Evolutionary conservation across 2,113 vertebrate genomes (phyloP).

Genomic region (Neodontobutis hainanensis): DNA sequence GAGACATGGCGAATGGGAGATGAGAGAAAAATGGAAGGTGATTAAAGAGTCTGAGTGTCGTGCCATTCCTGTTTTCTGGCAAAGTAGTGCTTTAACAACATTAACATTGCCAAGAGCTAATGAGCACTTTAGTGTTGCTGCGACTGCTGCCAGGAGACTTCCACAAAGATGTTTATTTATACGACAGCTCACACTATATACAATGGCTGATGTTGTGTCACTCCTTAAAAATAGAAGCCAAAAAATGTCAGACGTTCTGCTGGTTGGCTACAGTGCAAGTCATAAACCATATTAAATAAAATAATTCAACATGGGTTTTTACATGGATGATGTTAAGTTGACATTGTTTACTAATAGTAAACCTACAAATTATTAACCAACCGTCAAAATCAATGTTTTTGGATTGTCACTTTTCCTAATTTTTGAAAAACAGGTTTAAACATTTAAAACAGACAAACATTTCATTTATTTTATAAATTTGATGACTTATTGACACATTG

Average conservation of each 20-base stretch:
- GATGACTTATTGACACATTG: too few species aligned
- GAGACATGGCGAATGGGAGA: constrained; percentile 14
- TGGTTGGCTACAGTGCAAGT: too few species aligned
- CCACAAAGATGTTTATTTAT: constrained; percentile 3
- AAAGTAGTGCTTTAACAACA: constrained; percentile 36
- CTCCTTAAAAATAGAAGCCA: background rate
- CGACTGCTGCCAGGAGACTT: constrained; percentile 30
- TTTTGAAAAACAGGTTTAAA: too few species aligned
- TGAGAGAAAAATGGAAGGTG: constrained; percentile 31
- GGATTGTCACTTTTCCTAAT: too few species aligned
- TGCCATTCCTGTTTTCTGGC: constrained; percentile 59
- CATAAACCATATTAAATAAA: too few species aligned
- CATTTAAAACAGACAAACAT: too few species aligned
- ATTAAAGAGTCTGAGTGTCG: constrained; percentile 40
- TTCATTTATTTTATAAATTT: too few species aligned
- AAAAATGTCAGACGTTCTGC: background rate
- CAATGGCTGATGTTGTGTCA: background rate
- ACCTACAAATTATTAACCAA: too few species aligned
- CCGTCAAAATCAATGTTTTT: too few species aligned
- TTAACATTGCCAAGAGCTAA: constrained; percentile 69
- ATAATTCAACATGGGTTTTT: too few species aligned
- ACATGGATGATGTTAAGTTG: too few species aligned
- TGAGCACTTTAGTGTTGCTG: constrained; percentile 63
- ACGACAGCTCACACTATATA: constrained; percentile 3
- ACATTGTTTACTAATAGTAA: too few species aligned